Evolutionary conservation across 2,113 vertebrate species (phyloP).

Genomic region (Ochotona curzoniae): DNA sequence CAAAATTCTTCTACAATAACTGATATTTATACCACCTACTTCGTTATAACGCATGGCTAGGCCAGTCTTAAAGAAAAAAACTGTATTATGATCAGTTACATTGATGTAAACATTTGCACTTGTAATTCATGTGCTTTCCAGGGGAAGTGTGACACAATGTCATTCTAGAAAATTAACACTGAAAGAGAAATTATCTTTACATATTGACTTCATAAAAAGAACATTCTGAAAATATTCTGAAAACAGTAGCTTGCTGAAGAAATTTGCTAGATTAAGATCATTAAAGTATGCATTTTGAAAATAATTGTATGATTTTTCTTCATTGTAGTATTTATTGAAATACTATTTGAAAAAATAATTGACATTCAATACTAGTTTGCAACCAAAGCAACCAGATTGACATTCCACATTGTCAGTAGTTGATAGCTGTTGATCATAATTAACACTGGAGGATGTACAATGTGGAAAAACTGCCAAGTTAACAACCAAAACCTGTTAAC

Average conservation of each 20-base stretch:
- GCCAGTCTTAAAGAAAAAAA: not conserved
- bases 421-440: slow-evolving; percentile 28
- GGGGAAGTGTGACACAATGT: not conserved
- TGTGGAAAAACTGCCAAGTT: slow-evolving; percentile 32
- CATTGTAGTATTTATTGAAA: not conserved
- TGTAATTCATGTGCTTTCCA: not conserved
- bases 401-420: not conserved
- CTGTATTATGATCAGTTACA: not conserved
- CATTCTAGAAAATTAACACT: not conserved
- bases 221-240: not conserved
- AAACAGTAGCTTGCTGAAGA: not conserved
- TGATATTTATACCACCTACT: not conserved
- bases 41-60: not conserved
- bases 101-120: not conserved
- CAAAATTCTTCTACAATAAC: not conserved
- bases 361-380: not conserved
- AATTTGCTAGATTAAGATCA: not conserved
- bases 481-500: not conserved
- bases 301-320: not conserved
- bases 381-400: not conserved
- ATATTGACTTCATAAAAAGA: not conserved
- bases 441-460: not conserved
- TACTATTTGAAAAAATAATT: not conserved
- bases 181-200: not conserved
- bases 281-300: not conserved